A percentile compares a stretch with the other conserved stretches of the same genome.
These are phyloP conservation scores for Rallus limicola DNA, from an alignment of 2,113 vertebrate genomes.

Conservation along the genomic window DNA sequence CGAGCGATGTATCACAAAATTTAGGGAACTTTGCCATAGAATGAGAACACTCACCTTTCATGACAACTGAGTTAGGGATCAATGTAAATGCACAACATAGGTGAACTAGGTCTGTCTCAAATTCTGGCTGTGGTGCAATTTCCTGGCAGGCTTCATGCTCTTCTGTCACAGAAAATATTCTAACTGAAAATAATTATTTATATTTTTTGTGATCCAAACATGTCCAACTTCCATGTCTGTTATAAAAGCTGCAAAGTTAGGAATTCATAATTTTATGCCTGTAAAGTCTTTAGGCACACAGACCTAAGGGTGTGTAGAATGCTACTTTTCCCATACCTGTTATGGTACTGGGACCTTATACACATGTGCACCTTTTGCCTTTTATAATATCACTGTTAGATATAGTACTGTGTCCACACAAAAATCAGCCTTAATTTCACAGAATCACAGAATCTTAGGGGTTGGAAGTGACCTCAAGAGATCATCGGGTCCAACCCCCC, in stretches of 20 bases:
- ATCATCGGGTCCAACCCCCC: no score
- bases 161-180: not conserved
- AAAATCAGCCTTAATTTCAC: not conserved
- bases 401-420: not conserved
- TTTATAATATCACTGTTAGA: not conserved
- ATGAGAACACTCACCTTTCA: not conserved
- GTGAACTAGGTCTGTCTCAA: not conserved
- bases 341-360: not conserved
- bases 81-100: not conserved
- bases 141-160: not conserved
- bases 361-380: not conserved
- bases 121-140: not conserved
- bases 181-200: not conserved
- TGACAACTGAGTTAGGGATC: not conserved
- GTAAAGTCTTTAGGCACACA: not conserved
- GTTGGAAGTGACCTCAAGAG: no score
- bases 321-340: not conserved
- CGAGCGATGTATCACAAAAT: not conserved
- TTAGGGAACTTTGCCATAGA: not conserved
- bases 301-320: not conserved
- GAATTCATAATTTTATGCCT: not conserved
- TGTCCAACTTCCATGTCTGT: not conserved
- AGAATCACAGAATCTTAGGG: no score
- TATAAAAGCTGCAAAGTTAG: not conserved
- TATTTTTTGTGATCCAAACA: not conserved